Evolutionary conservation across 2,888 invertebrate species (phyloP).

Genomic region (Galerucella pusilla): DNA sequence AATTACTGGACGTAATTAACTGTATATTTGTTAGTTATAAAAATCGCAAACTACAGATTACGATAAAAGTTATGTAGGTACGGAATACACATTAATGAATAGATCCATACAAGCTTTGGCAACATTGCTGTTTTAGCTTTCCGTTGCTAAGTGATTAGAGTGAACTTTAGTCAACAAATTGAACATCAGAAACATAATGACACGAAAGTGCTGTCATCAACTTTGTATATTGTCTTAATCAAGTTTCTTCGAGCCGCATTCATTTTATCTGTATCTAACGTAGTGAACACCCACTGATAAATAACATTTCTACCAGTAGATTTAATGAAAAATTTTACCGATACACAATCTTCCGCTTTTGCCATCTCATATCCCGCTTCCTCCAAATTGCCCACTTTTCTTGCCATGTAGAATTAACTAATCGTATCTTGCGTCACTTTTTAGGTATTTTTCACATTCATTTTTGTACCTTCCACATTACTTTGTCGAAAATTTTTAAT

Average conservation of each 20-base stretch:
- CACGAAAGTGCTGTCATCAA: background rate
- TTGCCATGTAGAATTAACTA: background rate
- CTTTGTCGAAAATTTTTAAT: background rate
- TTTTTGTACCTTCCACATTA: background rate
- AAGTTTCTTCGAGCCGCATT: background rate
- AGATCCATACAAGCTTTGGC: background rate
- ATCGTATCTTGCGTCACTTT: background rate
- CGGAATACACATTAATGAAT: too few relatives aligned
- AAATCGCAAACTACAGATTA: background rate
- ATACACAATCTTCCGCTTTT: background rate
- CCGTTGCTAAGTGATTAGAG: background rate
- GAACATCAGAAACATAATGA: background rate
- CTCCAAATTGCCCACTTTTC: constrained; percentile 14
- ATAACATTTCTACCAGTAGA: background rate
- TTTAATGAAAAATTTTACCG: background rate
- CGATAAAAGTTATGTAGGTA: background rate
- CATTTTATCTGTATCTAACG: background rate
- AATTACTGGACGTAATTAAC: too few relatives aligned
- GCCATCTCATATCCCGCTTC: background rate
- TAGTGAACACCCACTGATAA: background rate
- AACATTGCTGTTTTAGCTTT: background rate
- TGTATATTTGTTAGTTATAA: background rate
- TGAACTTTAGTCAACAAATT: background rate
- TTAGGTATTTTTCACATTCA: background rate
- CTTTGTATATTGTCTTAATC: constrained; percentile 2